Conservation (phyloP, 2,113 vertebrate genomes). For the Mohoua ochrocephala region DNA sequence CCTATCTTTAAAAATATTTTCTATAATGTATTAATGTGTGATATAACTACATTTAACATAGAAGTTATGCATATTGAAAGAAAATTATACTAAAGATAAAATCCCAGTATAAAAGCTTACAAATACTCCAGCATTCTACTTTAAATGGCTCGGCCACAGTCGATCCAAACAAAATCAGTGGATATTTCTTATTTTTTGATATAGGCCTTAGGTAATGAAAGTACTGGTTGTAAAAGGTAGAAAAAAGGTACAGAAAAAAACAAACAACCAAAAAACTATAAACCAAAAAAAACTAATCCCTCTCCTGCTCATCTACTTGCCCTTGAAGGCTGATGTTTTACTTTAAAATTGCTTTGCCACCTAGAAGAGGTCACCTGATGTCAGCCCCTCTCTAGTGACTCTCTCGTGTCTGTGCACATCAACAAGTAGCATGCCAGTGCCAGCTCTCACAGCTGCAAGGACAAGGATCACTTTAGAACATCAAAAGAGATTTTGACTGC, state of each 20-base stretch:
- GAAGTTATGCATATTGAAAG: neutral
- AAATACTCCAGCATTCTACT: neutral
- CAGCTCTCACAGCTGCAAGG: neutral
- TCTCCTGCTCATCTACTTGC: neutral
- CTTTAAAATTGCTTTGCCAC: neutral
- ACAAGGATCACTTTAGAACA: neutral
- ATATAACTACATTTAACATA: neutral
- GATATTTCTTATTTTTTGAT: neutral
- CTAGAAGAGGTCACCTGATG: neutral
- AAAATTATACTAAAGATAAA: neutral
- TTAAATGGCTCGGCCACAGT: neutral
- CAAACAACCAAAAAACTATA: too few relatives aligned
- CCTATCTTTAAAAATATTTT: neutral
- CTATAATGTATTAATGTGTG: neutral
- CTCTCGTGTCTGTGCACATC: neutral
- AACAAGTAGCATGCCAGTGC: neutral
- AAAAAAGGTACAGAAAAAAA: neutral
- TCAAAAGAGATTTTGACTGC: neutral
- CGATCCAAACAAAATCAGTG: neutral
- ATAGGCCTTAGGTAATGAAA: neutral
- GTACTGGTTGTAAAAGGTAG: neutral
- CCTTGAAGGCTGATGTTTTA: neutral
- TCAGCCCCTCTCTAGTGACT: neutral
- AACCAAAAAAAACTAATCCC: neutral
- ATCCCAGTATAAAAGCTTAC: neutral